Conservation (phyloP, 1,140 invertebrate genomes). For the Trachelipus rathkii region DNA sequence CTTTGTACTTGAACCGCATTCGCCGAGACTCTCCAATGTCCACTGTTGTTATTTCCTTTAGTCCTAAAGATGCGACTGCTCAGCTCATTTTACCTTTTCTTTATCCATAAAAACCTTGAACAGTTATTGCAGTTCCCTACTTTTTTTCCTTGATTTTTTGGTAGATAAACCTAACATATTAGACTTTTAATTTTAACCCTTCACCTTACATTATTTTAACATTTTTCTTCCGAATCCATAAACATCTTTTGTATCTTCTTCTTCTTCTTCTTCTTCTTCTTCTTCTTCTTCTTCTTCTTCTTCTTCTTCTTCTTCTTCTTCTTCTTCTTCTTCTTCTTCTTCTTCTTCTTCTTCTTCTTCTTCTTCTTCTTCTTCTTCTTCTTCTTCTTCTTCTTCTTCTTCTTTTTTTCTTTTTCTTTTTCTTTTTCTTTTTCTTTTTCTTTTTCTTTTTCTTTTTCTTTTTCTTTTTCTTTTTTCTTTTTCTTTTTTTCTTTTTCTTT, state of each 20-base stretch:
- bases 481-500: not conserved
- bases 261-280: not conserved
- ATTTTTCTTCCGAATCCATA: not conserved
- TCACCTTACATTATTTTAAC: not conserved
- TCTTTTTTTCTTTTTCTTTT: not conserved
- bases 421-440: not conserved
- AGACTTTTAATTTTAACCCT: not conserved
- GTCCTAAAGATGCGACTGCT: too few species aligned
- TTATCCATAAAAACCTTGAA: too few species aligned
- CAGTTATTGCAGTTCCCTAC: too few species aligned
- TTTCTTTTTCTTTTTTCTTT: not conserved
- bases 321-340: not conserved
- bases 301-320: not conserved
- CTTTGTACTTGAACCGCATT: too few species aligned
- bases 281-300: not conserved
- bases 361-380: not conserved
- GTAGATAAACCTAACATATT: not conserved
- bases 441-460: not conserved
- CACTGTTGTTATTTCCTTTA: too few species aligned
- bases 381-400: not conserved
- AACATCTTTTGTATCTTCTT: too few species aligned
- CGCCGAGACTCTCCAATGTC: too few species aligned
- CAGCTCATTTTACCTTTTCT: too few species aligned
- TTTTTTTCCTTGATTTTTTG: not conserved
- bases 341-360: not conserved